These are phyloP conservation scores for Kryptolebias marmoratus DNA, from an alignment of 2,113 vertebrate genomes.

Conservation along the genomic window DNA sequence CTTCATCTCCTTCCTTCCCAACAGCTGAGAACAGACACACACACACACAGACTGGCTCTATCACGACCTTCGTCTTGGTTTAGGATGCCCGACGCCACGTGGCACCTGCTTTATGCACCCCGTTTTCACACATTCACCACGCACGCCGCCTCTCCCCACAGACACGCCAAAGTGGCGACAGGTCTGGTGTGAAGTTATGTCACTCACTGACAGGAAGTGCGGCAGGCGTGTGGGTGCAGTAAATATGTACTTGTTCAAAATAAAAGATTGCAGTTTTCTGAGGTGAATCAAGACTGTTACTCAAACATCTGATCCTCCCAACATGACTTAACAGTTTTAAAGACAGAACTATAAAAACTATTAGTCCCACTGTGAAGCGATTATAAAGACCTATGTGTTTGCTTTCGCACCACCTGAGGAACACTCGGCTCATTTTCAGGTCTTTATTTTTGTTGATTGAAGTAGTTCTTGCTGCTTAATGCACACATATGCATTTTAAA, in stretches of 20 bases:
- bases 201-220: constrained; percentile 29
- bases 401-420: too few species aligned
- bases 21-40: constrained; percentile 66
- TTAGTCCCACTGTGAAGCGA: too few species aligned
- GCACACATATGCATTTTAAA: too few species aligned
- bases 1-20: neutral
- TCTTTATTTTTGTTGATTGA: too few species aligned
- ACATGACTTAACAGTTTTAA: neutral
- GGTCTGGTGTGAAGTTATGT: constrained; percentile 18
- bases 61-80: constrained; percentile 25
- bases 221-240: constrained; percentile 15
- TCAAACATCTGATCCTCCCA: constrained; percentile 5
- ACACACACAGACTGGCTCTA: constrained; percentile 34
- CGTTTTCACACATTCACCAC: constrained; percentile 31
- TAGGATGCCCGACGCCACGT: constrained; percentile 53
- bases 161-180: neutral
- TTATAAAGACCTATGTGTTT: too few species aligned
- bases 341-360: too few species aligned
- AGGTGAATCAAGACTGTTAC: constrained; percentile 49
- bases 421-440: too few species aligned
- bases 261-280: constrained; percentile 25
- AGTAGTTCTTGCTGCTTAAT: too few species aligned
- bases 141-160: neutral
- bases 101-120: constrained; percentile 45
- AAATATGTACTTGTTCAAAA: constrained; percentile 20